Percentiles rank a stretch among this genome's conserved stretches.
Conservation (phyloP, 2,888 invertebrate genomes). For the Oscheius sp. region DNA sequence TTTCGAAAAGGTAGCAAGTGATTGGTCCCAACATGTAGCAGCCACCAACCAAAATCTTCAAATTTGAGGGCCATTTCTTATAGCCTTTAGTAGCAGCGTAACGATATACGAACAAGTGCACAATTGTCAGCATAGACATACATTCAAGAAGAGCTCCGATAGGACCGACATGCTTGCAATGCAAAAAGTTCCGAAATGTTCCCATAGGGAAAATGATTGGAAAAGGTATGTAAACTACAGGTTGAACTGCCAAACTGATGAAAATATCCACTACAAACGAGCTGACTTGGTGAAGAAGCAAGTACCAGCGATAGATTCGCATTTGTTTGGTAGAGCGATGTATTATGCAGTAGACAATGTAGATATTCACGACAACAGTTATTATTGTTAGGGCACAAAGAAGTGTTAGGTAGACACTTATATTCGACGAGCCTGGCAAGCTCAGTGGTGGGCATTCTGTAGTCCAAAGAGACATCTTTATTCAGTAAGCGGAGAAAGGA, state of each 20-base stretch:
- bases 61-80: neutral
- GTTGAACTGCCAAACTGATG: neutral
- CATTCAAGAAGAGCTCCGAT: neutral
- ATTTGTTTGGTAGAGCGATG: neutral
- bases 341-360: neutral
- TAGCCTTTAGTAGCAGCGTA: neutral
- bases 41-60: neutral
- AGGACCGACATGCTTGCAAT: neutral
- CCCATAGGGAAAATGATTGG: neutral
- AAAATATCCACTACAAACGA: neutral
- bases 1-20: neutral
- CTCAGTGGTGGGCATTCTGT: neutral
- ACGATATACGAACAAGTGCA: neutral
- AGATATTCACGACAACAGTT: neutral
- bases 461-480: neutral
- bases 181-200: neutral
- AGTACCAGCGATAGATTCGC: conserved; percentile 1
- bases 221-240: neutral
- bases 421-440: neutral
- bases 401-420: neutral
- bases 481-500: too few species aligned
- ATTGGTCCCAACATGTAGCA: neutral
- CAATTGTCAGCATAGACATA: neutral
- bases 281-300: neutral
- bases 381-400: neutral